Percentiles rank a stretch among this genome's conserved stretches.
phyloP scores from a whole-genome alignment of 2,113 vertebrate genomes.

The Oryzias javanicus region DNA sequence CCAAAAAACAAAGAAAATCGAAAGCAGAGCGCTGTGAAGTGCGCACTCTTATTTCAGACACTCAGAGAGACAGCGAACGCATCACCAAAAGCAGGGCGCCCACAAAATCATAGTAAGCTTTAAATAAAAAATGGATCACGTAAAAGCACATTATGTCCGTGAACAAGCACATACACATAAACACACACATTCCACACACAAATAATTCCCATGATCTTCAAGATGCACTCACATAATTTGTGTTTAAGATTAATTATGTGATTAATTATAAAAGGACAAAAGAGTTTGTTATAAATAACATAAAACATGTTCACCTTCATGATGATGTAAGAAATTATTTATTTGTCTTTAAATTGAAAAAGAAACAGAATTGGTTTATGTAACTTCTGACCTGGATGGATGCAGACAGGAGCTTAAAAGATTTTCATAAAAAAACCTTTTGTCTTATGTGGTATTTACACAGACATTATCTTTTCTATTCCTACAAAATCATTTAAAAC shows the following conservation, averaged over 20 bases:
- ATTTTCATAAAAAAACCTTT: too few species aligned
- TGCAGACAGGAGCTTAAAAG: too few species aligned
- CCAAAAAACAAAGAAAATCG: not conserved
- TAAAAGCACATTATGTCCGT: constrained; percentile 23
- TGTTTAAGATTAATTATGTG: not conserved
- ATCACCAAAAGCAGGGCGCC: not conserved
- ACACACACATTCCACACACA: not conserved
- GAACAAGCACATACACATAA: constrained; percentile 5
- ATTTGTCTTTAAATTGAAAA: constrained; percentile 16
- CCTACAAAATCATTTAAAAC: too few species aligned
- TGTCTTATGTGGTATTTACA: too few species aligned
- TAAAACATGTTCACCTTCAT: too few species aligned
- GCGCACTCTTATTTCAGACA: not conserved
- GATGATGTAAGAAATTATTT: not conserved
- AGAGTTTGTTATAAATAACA: too few species aligned
- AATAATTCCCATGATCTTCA: constrained; percentile 7
- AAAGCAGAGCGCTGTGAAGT: not conserved
- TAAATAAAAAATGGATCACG: constrained; percentile 41
- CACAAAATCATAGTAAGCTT: constrained; percentile 16
- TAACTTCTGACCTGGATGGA: constrained; percentile 2
- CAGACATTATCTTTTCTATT: too few species aligned
- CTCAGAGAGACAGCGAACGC: constrained; percentile 4
- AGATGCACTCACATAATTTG: constrained; percentile 1
- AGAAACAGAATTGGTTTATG: not conserved
- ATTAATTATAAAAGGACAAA: constrained; percentile 1